These are phyloP conservation scores for Operophtera brumata DNA, from an alignment of 2,888 invertebrate genomes.

Conservation along the genomic window DNA sequence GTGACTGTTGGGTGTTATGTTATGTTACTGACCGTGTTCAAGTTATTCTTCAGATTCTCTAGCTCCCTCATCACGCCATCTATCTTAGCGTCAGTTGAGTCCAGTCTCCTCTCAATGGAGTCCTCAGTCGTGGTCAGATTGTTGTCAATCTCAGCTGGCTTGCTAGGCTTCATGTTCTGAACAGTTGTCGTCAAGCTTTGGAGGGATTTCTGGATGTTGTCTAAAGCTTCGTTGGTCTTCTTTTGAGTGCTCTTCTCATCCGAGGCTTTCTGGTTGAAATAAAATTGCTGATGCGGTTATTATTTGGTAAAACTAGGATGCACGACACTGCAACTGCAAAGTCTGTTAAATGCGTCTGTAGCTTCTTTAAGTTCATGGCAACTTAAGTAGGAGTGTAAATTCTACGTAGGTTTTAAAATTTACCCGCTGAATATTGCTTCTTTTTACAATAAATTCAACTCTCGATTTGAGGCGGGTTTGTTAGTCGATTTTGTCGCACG, in stretches of 20 bases:
- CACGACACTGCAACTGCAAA: constrained; percentile 3
- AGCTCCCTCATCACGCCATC: constrained; percentile 64
- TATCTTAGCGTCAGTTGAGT: constrained; percentile 63
- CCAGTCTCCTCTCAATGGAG: constrained; percentile 51
- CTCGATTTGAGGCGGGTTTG: too few species aligned
- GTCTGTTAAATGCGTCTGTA: background rate
- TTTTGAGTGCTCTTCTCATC: constrained; percentile 82
- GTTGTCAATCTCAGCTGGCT: constrained; percentile 47
- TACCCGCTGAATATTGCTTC: too few species aligned
- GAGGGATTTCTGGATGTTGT: constrained; percentile 62
- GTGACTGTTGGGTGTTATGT: too few species aligned
- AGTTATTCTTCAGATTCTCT: constrained; percentile 54
- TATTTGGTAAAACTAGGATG: constrained; percentile 18
- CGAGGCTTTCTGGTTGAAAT: constrained; percentile 80
- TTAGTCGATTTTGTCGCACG: too few species aligned
- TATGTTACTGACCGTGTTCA: constrained; percentile 56
- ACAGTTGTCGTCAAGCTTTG: constrained; percentile 49
- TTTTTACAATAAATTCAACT: too few species aligned
- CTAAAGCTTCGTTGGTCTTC: constrained; percentile 81
- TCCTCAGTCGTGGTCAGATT: constrained; percentile 55
- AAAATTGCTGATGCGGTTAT: constrained; percentile 26
- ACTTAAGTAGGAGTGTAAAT: too few species aligned
- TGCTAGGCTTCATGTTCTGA: constrained; percentile 38
- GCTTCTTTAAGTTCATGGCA: too few species aligned
- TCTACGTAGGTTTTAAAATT: too few species aligned